Base-by-base conservation (phyloP, 2,797 vertebrate genomes). In the Anguilla pacifica region DNA sequence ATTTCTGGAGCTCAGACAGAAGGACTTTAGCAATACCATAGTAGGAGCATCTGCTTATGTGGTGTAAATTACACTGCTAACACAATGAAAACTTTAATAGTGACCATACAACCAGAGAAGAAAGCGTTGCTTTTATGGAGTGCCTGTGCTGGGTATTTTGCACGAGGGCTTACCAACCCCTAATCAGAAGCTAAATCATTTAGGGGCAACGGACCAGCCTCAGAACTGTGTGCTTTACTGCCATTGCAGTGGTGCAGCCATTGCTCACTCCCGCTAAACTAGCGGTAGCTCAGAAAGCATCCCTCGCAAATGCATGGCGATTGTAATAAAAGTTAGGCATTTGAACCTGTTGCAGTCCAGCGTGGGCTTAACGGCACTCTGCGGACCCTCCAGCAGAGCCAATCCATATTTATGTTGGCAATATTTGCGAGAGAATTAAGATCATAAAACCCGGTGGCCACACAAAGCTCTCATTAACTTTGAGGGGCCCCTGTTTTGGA, bases 381-480 rank as follows among this genome's bases (percentile, higher is more conserved):
- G 93, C 87, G 96, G 98, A 97, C 96, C 95, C 93, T 97, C 96
- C 97, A 96, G 94, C 93, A 92, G 97, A 94, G 97, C 95, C 95
- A 96, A 91, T 6, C 95, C 96, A 95, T 99, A 98, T 99, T 99
- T 99, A 98, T 98, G 97, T 97, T 97, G 97, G 98, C 98, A 98
- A 98, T 98, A 98, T 98, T 97, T 97, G 97, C 94, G 91, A 97
- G 97, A 98, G 97, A 98, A 98, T 98, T 98, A 96, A 97, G 96
- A 96, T 97, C 97, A 87, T 98, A 99, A 99, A 99, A 98, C 96
- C 96, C 95, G 95, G 96, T 93, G 96, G 97, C 97, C 97, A 98
- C 97, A 97, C 97, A 97, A 97, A 97, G 96, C 96, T 97, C 96
- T 96, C 96, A 96, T 97, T 96, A 96, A 94, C 95, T 94, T 67